Evolutionary conservation across 2,888 invertebrate genomes (phyloP), one percentile per base, ranked within the genome.

Genomic region (Acleris emargana): DNA sequence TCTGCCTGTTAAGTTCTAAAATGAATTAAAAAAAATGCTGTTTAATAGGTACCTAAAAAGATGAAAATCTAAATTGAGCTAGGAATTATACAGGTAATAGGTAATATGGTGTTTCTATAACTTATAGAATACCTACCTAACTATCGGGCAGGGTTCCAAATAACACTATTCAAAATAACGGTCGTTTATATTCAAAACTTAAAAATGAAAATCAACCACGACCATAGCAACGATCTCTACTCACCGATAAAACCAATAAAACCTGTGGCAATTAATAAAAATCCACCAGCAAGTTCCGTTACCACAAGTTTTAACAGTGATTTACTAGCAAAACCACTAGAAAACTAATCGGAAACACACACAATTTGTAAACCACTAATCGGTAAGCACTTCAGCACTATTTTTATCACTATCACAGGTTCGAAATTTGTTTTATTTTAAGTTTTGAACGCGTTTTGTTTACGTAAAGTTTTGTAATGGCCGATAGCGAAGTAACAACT

Each of bases 231-330:
- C 82, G 82, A 86, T 84, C 72, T 76, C 73, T 77, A 85, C 87
- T 87, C 79, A 87, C 87, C 83, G 78, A 84, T 83, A 81, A 82
- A 82, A 77, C 80, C 76, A 83, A 83, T 83, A 83, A 73, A 83
- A 84, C 77, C 78, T 76, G 79, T 73, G 54, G 58, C 67, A 66
- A 67, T 55, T 53, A 64, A 66, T 62, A 58, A 64, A 79, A 87
- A 87, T 87, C 87, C 76, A 75, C 79, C 76, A 81, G 76, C 73
- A 74, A 80, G 87, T 86, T 87, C 86, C 86, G 87, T 84, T 84
- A 82, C 79, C 76, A 79, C 79, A 78, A 82, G 83, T 87, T 86
- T 90, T 84, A 80, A 81, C 77, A 79, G 86, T 75, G 84, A 86
- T 90, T 90, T 87, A 75, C 72, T 76, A 73, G 69, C 74, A 86